Evolutionary conservation across 2,113 vertebrate genomes (phyloP).

Genomic region (Corydoras maculifer): DNA sequence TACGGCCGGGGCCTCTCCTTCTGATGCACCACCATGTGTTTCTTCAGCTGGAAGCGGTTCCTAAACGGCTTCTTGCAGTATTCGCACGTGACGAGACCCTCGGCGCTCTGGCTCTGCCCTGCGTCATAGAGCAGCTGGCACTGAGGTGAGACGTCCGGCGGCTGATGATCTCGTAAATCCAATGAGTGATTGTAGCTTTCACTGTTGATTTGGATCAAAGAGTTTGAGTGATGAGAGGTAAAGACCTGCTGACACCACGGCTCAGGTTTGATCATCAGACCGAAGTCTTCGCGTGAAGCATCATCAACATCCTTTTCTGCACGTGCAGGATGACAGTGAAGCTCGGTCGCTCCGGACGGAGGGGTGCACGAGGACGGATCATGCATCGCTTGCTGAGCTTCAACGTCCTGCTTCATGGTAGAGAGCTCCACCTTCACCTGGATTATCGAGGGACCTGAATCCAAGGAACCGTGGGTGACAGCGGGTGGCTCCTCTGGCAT

Average conservation of each 20-base stretch:
- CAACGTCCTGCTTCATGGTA: not conserved
- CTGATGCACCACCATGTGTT: slow-evolving; percentile 22
- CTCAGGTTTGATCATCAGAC: slow-evolving; percentile 10
- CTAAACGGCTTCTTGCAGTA: slow-evolving; percentile 24
- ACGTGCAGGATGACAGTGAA: not conserved
- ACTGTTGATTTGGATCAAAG: not conserved
- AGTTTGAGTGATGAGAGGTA: slow-evolving; percentile 5
- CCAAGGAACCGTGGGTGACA: slow-evolving; percentile 1
- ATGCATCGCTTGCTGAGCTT: not conserved
- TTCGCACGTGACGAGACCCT: not conserved
- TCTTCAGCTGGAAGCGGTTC: slow-evolving; percentile 12
- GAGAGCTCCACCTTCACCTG: slow-evolving; percentile 26
- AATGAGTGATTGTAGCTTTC: not conserved
- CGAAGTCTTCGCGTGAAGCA: not conserved
- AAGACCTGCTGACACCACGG: not conserved
- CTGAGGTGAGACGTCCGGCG: not conserved
- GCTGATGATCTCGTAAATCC: not conserved
- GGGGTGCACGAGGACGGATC: not conserved
- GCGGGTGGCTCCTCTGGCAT: slow-evolving; percentile 1
- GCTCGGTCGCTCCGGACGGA: not conserved
- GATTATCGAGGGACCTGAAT: slow-evolving; percentile 12
- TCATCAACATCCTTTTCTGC: not conserved
- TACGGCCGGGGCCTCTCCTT: slow-evolving; percentile 27
- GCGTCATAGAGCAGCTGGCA: not conserved
- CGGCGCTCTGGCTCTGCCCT: not conserved